Base-by-base conservation (phyloP, 2,797 vertebrate genomes). In the Hemibagrus guttatus region DNA sequence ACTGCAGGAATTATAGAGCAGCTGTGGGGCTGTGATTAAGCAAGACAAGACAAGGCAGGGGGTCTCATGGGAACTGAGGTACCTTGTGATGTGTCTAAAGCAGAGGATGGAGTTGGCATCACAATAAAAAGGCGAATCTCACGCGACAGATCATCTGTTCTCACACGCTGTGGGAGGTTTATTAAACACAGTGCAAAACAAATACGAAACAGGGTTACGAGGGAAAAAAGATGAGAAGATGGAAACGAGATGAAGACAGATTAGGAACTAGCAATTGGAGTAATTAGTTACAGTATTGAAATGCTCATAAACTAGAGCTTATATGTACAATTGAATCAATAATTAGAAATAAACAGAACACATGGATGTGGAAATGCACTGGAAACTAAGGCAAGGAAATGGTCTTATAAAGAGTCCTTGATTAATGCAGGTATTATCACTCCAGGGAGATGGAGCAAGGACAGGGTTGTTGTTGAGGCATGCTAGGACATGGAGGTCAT, bases 91-190 rank as follows among this genome's bases (percentile, higher is more conserved):
- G 86, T 83, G 56, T 56, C 31, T n/a, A 23, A 56, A 35, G 42
- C 74, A 46, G 87, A 49, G 49, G 80, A 82, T 76, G 71, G 64
- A 46, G 71, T 87, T 87, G 81, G 72, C 52, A 39, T 80, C 63
- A 68, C 35, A 72, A 72, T 31, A 78, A 87, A 82, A 90, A 84
- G 17, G 19, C 82, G 31, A 76, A 31, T 69, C 89, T 88, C 86
- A 85, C 59, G 83, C 79, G 85, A 87, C 81, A 84, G 80, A 87
- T 87, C 79, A 85, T 85, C 75, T 88, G 86, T 87, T 89, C 61
- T 82, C 87, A 88, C 59, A 35, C 21, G 19, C 71, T 35, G 84
- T 83, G 63, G 28, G 58, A 61, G 79, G 81, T 59, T 66, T 86
- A 59, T 59, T 87, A 49, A 72, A 83, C 21, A 78, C 71, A 84